A percentile compares a stretch with the other conserved stretches of the same genome.
These are phyloP conservation scores for Acestrorhynchus altus DNA, from an alignment of 2,797 vertebrate species.

Conservation along the genomic window DNA sequence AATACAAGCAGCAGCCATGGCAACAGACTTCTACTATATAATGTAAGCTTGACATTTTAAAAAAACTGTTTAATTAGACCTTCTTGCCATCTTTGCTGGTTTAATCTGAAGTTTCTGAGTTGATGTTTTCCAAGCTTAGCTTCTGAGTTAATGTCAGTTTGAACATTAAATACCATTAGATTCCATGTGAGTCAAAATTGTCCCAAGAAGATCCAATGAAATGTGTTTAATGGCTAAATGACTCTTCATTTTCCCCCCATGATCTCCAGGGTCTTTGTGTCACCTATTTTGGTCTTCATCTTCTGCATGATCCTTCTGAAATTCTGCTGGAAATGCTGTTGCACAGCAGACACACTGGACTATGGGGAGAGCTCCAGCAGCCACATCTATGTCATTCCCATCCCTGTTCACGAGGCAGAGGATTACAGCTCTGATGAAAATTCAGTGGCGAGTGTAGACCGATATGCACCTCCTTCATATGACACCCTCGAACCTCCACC, in stretches of 20 bases:
- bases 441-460: background rate
- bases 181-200: too few species aligned
- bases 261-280: conserved; percentile 19
- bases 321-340: conserved; percentile 38
- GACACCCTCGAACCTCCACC: conserved; percentile 68
- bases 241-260: background rate
- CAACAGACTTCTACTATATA: too few species aligned
- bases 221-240: too few species aligned
- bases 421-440: background rate
- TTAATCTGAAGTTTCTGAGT: too few species aligned
- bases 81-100: too few species aligned
- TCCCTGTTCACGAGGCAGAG: conserved; percentile 23
- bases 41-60: too few species aligned
- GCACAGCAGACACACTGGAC: background rate
- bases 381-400: conserved; percentile 47
- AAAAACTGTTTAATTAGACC: too few species aligned
- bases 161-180: too few species aligned
- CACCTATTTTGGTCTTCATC: conserved; percentile 5
- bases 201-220: too few species aligned
- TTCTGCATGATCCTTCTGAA: conserved; percentile 1
- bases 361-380: background rate
- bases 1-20: too few species aligned
- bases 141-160: too few species aligned
- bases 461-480: conserved; percentile 55
- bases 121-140: too few species aligned